Conservation (phyloP, 2,113 vertebrate genomes). For the Vireo altiloquus region DNA sequence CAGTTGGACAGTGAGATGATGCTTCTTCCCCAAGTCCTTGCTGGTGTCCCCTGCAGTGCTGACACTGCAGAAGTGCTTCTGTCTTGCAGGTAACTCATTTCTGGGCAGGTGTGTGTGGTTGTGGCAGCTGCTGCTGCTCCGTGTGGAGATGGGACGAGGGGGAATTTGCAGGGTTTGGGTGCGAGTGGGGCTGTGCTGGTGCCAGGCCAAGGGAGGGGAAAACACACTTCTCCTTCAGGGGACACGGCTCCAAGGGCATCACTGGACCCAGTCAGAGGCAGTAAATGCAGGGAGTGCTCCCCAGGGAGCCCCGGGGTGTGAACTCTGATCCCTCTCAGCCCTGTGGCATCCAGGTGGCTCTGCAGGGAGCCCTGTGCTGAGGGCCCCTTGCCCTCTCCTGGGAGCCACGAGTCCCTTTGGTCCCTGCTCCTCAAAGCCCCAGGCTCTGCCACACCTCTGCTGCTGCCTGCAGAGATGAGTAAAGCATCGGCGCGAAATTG, state of each 20-base stretch:
- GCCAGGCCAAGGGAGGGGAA: neutral
- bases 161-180: neutral
- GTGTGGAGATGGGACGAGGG: rapidly evolving
- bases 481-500: neutral
- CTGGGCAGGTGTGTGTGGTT: neutral
- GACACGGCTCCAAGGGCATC: neutral
- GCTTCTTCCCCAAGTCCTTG: rapidly evolving
- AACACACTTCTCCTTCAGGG: neutral
- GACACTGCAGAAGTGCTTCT: neutral
- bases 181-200: too few species aligned
- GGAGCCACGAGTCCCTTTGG: neutral
- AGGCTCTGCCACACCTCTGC: neutral
- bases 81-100: neutral
- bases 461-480: neutral
- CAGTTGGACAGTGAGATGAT: rapidly evolving
- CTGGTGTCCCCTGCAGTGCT: neutral
- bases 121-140: neutral
- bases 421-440: neutral
- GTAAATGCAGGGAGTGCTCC: neutral
- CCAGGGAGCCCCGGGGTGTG: neutral
- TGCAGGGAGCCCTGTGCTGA: neutral
- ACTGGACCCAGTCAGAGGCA: neutral
- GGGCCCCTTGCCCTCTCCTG: neutral
- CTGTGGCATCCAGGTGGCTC: neutral
- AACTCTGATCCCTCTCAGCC: rapidly evolving